Evolutionary conservation across 1,140 invertebrate species (phyloP).

Genomic region (Pseudoatta argentina): DNA sequence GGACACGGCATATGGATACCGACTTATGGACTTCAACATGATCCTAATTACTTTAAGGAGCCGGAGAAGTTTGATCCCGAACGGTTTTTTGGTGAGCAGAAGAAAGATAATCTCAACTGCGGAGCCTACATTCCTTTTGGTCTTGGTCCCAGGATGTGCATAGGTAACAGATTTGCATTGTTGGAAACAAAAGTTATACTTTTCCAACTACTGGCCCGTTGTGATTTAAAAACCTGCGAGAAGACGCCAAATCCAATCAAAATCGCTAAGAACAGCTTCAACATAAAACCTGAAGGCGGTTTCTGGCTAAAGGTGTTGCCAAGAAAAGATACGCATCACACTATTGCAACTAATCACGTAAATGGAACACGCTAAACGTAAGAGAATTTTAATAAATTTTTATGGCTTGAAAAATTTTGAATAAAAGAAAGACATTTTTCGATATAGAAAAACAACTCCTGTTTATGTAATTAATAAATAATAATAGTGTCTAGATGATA

Average conservation of each 20-base stretch:
- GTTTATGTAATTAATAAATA: neutral
- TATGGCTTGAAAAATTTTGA: constrained; percentile 16
- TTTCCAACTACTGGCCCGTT: constrained; percentile 75
- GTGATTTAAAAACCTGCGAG: constrained; percentile 64
- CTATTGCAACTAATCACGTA: neutral
- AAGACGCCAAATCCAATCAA: constrained; percentile 63
- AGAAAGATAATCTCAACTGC: constrained; percentile 80
- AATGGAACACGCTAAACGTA: constrained; percentile 11
- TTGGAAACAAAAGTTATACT: constrained; percentile 77
- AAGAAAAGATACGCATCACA: constrained; percentile 39
- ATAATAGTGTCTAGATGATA: neutral
- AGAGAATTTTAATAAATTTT: constrained; percentile 64
- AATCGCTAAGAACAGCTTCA: neutral
- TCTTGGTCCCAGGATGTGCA: constrained; percentile 85
- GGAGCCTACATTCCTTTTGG: constrained; percentile 88
- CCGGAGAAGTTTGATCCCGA: constrained; percentile 86
- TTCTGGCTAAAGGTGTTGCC: constrained; percentile 22
- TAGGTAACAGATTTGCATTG: constrained; percentile 81
- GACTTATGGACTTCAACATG: constrained; percentile 74
- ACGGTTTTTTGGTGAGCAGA: constrained; percentile 82
- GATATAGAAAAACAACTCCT: neutral
- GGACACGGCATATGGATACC: constrained; percentile 72
- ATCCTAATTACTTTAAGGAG: constrained; percentile 80
- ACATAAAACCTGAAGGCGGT: constrained; percentile 5
- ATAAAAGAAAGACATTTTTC: neutral